Evolutionary conservation across 37 sponge, comb jelly and placozoan species (phyloP).

Genomic region (Spongilla lacustris): DNA sequence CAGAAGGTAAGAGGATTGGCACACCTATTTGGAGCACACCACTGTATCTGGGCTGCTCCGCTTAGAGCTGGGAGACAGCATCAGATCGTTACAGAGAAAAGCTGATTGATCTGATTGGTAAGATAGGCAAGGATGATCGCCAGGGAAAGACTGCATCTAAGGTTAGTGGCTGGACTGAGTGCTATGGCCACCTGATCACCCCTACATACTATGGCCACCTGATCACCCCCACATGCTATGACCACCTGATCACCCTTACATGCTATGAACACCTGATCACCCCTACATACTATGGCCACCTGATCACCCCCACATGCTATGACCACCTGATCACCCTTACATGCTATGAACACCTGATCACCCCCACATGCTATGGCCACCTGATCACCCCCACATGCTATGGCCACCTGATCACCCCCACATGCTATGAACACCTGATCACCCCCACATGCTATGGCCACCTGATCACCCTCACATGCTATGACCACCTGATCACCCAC

Average conservation of each 20-base stretch:
- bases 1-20: constrained; percentile 33
- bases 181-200: too few species aligned
- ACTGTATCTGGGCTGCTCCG: neutral
- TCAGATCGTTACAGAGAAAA: constrained; percentile 79
- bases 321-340: neutral
- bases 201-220: neutral
- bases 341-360: neutral
- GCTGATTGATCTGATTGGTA: constrained; percentile 79
- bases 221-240: neutral
- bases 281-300: too few species aligned
- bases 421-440: too few species aligned
- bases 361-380: too few species aligned
- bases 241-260: neutral
- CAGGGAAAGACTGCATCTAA: constrained; percentile 84
- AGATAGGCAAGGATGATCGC: constrained; percentile 84
- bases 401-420: too few species aligned
- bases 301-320: neutral
- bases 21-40: neutral
- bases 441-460: too few species aligned
- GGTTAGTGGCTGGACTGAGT: constrained; percentile 16
- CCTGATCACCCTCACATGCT: too few species aligned
- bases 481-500: too few species aligned
- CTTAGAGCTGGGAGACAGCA: constrained; percentile 87
- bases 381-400: too few species aligned
- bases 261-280: too few species aligned